These are phyloP conservation scores for Cherax destructor DNA, from an alignment of 1,140 invertebrate species.

Conservation along the genomic window DNA sequence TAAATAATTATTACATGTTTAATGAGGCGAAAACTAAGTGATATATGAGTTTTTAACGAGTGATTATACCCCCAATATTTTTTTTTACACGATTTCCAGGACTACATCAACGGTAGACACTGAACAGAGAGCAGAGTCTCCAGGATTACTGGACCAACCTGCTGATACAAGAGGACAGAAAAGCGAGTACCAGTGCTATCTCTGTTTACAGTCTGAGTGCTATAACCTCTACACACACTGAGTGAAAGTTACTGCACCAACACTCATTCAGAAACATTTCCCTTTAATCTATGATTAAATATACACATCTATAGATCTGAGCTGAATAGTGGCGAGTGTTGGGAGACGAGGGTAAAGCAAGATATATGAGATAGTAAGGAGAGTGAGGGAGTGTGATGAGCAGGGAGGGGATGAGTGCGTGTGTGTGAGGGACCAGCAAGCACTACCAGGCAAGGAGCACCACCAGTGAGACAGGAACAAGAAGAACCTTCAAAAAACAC, in stretches of 20 bases:
- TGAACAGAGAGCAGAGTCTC: neutral
- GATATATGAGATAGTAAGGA: neutral
- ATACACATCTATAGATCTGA: neutral
- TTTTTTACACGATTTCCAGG: neutral
- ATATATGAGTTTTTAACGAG: too few species aligned
- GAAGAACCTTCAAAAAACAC: neutral
- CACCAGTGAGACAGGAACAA: neutral
- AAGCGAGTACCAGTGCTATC: neutral
- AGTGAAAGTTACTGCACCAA: neutral
- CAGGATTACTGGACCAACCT: neutral
- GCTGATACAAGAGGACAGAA: neutral
- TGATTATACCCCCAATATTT: neutral
- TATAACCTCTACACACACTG: too few species aligned
- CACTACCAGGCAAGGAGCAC: neutral
- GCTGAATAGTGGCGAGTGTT: neutral
- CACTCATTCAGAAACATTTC: neutral
- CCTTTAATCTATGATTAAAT: neutral
- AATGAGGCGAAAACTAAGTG: too few species aligned
- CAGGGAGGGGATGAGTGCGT: conserved; percentile 2
- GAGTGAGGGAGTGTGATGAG: conserved; percentile 18
- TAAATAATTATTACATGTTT: too few species aligned
- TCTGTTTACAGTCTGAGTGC: too few species aligned
- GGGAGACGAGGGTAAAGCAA: neutral
- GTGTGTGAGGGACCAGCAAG: neutral
- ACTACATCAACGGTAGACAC: neutral